A percentile compares a stretch with the other conserved stretches of the same genome.
These are phyloP conservation scores for Oconnorella tubifera DNA, from an alignment of 2,888 invertebrate genomes.

Conservation along the genomic window DNA sequence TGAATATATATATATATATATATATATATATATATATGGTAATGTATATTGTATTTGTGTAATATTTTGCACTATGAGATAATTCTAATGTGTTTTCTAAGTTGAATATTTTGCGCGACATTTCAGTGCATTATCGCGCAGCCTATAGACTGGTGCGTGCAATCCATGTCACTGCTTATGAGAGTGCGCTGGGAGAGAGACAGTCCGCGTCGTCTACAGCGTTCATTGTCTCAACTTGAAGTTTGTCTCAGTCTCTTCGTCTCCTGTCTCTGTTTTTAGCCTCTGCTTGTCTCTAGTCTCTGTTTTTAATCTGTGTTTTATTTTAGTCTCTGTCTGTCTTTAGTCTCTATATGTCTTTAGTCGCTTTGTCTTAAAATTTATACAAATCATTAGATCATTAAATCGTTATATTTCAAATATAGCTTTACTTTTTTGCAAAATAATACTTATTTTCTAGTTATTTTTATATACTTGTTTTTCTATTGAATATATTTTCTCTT, in stretches of 20 bases:
- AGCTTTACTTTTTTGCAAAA: no score
- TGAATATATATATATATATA: not conserved
- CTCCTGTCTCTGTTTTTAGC: no score
- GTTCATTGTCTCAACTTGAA: slow-evolving; percentile 82
- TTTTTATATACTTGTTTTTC: no score
- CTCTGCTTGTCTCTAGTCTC: no score
- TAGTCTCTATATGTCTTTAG: not conserved
- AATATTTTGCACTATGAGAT: no score
- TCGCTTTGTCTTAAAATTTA: no score
- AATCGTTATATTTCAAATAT: no score
- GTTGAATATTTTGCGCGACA: not conserved
- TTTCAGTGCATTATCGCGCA: slow-evolving; percentile 63
- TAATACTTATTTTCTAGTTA: no score
- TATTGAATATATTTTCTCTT: no score
- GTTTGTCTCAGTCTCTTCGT: slow-evolving; percentile 50
- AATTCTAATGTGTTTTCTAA: not conserved
- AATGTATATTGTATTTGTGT: slow-evolving; percentile 10
- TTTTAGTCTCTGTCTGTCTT: not conserved
- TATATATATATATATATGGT: not conserved
- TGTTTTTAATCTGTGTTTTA: no score
- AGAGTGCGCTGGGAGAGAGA: slow-evolving; percentile 74
- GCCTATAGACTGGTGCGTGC: slow-evolving; percentile 72
- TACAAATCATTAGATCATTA: no score
- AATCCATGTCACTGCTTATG: slow-evolving; percentile 70
- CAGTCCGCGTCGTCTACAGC: slow-evolving; percentile 77